Conservation (phyloP, 2,113 vertebrate genomes). For the Indicator maculatus region DNA sequence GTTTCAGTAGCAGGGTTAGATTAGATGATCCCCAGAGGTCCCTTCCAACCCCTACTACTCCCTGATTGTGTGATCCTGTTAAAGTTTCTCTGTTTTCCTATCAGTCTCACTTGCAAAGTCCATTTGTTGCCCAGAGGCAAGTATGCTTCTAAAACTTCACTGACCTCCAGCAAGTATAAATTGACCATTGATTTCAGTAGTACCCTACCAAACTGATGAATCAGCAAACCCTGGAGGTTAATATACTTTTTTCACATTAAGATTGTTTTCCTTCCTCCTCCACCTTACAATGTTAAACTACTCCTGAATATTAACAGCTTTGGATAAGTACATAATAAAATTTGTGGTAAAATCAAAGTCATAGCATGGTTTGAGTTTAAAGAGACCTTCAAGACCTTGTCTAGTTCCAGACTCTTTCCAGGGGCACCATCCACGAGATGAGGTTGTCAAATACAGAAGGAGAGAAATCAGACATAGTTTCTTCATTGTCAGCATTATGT, state of each 20-base stretch:
- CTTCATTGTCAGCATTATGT: neutral
- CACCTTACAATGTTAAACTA: neutral
- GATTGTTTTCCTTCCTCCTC: neutral
- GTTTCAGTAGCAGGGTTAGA: too few species aligned
- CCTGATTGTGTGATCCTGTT: too few species aligned
- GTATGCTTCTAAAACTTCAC: neutral
- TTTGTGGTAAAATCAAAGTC: neutral
- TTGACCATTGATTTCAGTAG: neutral
- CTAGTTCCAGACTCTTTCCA: neutral
- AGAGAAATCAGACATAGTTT: neutral
- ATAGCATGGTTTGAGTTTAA: neutral
- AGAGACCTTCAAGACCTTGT: neutral
- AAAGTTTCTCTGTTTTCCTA: neutral
- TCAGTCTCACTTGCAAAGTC: neutral
- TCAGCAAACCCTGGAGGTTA: neutral
- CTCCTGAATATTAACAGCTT: neutral
- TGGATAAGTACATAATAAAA: neutral
- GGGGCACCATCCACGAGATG: neutral
- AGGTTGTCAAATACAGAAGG: neutral
- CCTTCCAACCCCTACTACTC: too few species aligned
- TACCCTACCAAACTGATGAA: neutral
- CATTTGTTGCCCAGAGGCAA: neutral
- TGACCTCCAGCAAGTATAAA: neutral
- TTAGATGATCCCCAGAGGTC: too few species aligned
- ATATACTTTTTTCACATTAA: neutral